phyloP scores from a whole-genome alignment of 1,140 invertebrate species.

The Zophobas atratus region DNA sequence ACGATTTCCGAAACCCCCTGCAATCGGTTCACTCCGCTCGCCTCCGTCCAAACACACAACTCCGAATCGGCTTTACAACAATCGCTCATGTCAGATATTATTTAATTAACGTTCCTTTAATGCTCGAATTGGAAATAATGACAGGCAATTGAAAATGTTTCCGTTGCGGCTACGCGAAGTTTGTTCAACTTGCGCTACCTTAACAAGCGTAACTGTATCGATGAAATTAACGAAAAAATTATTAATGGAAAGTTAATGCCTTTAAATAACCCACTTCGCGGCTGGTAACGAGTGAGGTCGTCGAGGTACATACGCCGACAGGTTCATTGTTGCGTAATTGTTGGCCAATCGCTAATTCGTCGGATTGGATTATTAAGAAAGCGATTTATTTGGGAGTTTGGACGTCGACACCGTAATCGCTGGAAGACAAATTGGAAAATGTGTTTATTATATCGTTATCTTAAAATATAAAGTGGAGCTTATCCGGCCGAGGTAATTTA shows the following conservation, averaged over 20 bases:
- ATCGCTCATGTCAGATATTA: constrained; percentile 31
- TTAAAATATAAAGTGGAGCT: too few relatives aligned
- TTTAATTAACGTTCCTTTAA: constrained; percentile 40
- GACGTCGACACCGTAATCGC: too few relatives aligned
- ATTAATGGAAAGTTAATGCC: background rate
- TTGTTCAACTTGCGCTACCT: constrained; percentile 20
- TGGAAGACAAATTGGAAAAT: too few relatives aligned
- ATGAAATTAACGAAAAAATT: background rate
- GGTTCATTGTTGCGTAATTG: too few relatives aligned
- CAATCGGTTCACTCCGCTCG: constrained; percentile 15
- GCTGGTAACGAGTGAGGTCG: too few relatives aligned
- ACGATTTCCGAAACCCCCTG: constrained; percentile 22
- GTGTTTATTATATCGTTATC: too few relatives aligned
- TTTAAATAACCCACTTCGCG: too few relatives aligned
- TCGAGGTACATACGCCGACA: too few relatives aligned
- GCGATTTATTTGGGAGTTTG: too few relatives aligned
- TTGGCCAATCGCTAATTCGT: too few relatives aligned
- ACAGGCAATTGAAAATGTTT: constrained; percentile 35
- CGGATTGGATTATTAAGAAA: too few relatives aligned
- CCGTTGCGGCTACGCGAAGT: constrained; percentile 22
- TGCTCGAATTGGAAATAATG: constrained; percentile 40
- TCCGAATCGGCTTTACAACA: constrained; percentile 20
- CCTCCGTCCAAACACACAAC: constrained; percentile 27
- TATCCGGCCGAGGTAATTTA: too few relatives aligned
- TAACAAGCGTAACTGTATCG: constrained; percentile 9